phyloP scores from a whole-genome alignment of 2,113 vertebrate species.

The Eulemur macaco region DNA sequence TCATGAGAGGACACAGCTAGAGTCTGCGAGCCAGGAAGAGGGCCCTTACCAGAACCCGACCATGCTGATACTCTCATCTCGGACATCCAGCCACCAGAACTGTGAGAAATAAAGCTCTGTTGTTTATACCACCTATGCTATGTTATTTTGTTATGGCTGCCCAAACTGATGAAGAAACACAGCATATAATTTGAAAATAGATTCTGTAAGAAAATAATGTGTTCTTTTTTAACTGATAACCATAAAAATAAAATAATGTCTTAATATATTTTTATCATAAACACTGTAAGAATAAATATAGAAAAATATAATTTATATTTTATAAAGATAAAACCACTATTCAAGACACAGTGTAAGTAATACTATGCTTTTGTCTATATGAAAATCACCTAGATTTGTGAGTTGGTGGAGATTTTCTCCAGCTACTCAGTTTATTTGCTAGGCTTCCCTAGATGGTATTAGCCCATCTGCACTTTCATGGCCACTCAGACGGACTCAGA shows the following conservation, averaged over 20 bases:
- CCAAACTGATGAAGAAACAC: background rate
- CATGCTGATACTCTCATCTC: background rate
- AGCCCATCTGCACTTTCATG: background rate
- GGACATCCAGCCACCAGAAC: background rate
- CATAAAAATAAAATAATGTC: background rate
- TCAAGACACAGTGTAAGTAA: background rate
- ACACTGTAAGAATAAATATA: background rate
- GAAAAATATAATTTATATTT: background rate
- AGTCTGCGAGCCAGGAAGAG: accelerated
- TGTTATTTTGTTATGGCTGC: background rate
- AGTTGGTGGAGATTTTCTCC: background rate
- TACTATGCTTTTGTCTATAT: background rate
- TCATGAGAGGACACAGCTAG: background rate
- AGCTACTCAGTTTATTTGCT: background rate
- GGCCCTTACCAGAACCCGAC: background rate
- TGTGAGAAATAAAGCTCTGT: background rate
- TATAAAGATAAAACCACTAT: background rate
- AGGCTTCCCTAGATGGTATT: background rate
- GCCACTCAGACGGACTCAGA: background rate
- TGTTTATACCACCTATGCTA: background rate
- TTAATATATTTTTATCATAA: background rate
- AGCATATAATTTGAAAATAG: background rate
- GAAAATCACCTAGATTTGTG: background rate
- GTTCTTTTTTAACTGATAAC: background rate
- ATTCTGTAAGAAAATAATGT: background rate